Percentiles rank a stretch among this genome's conserved stretches.
Conservation (phyloP, 2,797 vertebrate genomes). For the Thalassophryne amazonica region DNA sequence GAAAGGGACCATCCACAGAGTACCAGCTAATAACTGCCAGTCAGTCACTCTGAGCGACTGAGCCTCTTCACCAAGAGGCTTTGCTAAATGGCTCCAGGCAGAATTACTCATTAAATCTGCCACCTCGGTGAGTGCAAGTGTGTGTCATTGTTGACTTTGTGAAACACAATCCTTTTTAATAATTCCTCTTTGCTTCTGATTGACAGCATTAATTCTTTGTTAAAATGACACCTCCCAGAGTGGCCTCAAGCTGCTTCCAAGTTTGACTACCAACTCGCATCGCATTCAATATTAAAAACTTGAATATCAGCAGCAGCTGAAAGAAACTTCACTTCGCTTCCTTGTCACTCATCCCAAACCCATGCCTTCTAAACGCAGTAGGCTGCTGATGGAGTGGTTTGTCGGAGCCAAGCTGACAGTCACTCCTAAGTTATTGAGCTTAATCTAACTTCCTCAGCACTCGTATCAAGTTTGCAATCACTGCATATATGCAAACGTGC, state of each 20-base stretch:
- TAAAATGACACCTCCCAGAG: neutral
- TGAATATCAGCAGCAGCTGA: neutral
- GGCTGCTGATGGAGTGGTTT: neutral
- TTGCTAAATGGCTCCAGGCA: too few species aligned
- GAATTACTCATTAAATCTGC: too few species aligned
- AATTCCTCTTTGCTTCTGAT: too few species aligned
- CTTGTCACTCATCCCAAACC: neutral
- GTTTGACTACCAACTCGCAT: neutral
- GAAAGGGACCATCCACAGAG: too few species aligned
- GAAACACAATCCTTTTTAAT: too few species aligned
- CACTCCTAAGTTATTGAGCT: neutral
- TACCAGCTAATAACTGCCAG: too few species aligned
- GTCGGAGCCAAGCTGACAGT: neutral
- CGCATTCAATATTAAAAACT: neutral
- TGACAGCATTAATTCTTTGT: neutral
- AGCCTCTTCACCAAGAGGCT: too few species aligned
- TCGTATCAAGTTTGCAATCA: neutral
- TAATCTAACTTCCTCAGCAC: neutral
- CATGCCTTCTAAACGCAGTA: neutral
- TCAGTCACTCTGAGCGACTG: too few species aligned
- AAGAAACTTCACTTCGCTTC: constrained; percentile 1
- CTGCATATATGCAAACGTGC: neutral
- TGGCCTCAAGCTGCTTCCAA: neutral
- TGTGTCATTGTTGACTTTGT: too few species aligned
- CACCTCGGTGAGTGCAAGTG: too few species aligned